A percentile compares a stretch with the other conserved stretches of the same genome.
Conservation (phyloP, 2,113 vertebrate genomes). For the Sarotherodon lohbergeri region DNA sequence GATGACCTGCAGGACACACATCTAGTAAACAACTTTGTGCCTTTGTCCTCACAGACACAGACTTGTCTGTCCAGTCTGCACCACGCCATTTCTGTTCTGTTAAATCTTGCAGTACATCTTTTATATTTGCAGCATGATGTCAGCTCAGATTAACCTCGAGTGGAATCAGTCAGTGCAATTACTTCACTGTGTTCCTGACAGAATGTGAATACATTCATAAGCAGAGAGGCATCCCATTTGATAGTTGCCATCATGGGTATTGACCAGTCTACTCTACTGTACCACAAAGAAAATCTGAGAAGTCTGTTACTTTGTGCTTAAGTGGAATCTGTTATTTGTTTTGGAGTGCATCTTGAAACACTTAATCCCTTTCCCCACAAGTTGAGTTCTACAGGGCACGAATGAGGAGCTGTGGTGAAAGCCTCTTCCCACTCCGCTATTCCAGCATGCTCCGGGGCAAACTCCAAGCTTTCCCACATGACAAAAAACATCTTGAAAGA, state of each 20-base stretch:
- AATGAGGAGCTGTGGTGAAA: neutral
- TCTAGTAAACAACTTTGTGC: slow-evolving; percentile 29
- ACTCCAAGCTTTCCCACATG: neutral
- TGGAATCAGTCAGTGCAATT: neutral
- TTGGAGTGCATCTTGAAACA: neutral
- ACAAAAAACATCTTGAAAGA: slow-evolving; percentile 26
- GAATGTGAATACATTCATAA: neutral
- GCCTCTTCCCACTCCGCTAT: slow-evolving; percentile 3
- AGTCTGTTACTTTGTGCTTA: neutral
- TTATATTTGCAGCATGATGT: neutral
- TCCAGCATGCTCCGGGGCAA: neutral
- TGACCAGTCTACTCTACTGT: neutral
- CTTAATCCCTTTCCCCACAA: neutral
- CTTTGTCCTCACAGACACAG: neutral
- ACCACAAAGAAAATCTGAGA: neutral
- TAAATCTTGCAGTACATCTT: neutral
- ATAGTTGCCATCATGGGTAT: neutral
- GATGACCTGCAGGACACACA: slow-evolving; percentile 28
- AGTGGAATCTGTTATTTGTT: slow-evolving; percentile 2
- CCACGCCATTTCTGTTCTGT: neutral
- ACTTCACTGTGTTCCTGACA: neutral
- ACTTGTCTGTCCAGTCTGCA: neutral
- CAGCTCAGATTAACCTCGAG: neutral
- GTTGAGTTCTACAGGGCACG: neutral
- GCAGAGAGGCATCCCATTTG: neutral